Evolutionary conservation across 2,797 vertebrate species (phyloP), one percentile per base, ranked within the genome.

Genomic region (Rhabdomys pumilio): DNA sequence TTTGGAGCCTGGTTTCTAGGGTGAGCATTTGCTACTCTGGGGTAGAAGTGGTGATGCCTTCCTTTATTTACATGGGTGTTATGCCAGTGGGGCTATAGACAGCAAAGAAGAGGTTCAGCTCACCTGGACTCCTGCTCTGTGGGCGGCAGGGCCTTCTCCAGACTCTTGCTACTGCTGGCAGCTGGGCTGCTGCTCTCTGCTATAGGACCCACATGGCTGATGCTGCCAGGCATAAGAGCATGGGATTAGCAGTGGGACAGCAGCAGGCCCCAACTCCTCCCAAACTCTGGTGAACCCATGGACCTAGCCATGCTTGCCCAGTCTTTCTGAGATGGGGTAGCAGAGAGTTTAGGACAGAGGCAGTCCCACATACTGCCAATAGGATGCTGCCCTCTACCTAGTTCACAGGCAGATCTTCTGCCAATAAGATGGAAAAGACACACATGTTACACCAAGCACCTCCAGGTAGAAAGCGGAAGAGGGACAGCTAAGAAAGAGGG

Each of bases 161-260:
- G 99, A 99, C 99, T 99, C 96, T 98, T 98, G 95, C 99, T 97
- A 0, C 99, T 99, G 79, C 99, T 99, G 98, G 99, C 99, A 97
- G 98, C 98, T 0, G 99, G 99, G 96, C 99, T 99, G 98, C 99
- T 99, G 98, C 99, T 99, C 97, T 99, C 99, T 0, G 99, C 99
- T 95, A 99, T 99, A 95, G 99, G 99, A 0, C 99, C 99, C 31
- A 99, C 99, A 0, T 99, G 99, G 98, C 99, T 99, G 98, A 99
- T 99, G 95, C 99, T 99, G 98, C 6, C 47, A 55, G 90, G 67
- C 53, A 97, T 50, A 88, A 80, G 80, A 65, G 75, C 34, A 82
- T 9, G 17, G 57, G 47, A 63, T 97, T 93, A 95, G 82, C 31
- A 81, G 22, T 15, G 1, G 77, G n/a, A 34, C 10, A 55, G 20